Evolutionary conservation across 2,888 invertebrate genomes (phyloP), one percentile per base, ranked within the genome.

Genomic region (Parelbella ahira): DNA sequence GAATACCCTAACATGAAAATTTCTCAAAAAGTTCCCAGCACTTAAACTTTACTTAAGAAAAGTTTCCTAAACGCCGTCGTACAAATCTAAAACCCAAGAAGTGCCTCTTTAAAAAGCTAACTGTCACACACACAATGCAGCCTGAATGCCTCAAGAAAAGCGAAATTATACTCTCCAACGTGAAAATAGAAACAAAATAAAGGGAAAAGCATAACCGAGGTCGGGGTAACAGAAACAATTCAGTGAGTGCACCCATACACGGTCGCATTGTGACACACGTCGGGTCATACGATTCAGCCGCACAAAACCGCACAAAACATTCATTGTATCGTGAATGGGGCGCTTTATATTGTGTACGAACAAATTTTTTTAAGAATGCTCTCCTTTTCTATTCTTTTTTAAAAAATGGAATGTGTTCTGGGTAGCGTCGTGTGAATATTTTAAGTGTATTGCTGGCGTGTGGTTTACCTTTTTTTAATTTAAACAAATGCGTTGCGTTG

Each of bases 341-440:
- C 60, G 76, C 70, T 81, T 76, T 82, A 71, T 70, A 77, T 78
- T 77, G 78, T 75, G 69, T 56, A 53, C 54, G 66, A 79, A 75
- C 74, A 68, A 76, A 76, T 80, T 82, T 84, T 82, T 84, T 77
- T 72, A 82, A 78, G 78, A 83, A 80, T 64, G 72, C 68, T 63
- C 71, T 71, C 64, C 59, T 66, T 73, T 72, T 69, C 67, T 72
- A 67, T 74, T 41, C 41, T 41, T 60, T 58, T 4, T 15, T 58
- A 58, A 58, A 63, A 65, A 62, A 60, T 58, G 51, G 58, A 63
- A 69, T 69, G 70, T 73, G 70, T 70, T 73, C 71, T 68, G 68
- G 41, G 41, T 41, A 41, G 34, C 60, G 65, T 65, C 72, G 80
- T 78, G 76, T 72, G 75, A 75, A 72, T 68, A 62, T 69, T 68